Conservation (phyloP, 2,888 invertebrate species). For the Nomada hirtipes region DNA sequence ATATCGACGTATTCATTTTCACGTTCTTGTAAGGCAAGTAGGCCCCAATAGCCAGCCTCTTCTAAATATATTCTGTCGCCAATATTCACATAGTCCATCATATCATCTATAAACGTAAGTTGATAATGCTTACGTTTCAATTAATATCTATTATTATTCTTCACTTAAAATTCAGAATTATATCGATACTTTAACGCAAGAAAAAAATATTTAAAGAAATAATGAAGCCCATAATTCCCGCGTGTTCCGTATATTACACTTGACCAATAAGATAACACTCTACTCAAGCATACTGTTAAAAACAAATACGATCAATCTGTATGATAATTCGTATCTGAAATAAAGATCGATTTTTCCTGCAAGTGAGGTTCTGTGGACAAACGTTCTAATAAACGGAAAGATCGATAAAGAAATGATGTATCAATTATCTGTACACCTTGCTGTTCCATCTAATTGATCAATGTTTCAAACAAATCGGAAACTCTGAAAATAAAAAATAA, state of each 20-base stretch:
- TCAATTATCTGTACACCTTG: too few relatives aligned
- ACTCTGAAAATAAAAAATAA: neutral
- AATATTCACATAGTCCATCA: slow-evolving; percentile 76
- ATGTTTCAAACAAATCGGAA: neutral
- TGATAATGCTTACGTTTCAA: slow-evolving; percentile 37
- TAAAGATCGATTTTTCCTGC: too few relatives aligned
- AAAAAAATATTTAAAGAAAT: neutral
- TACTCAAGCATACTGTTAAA: neutral
- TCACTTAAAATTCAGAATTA: too few relatives aligned
- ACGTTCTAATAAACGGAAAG: too few relatives aligned
- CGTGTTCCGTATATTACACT: neutral
- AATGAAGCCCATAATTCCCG: too few relatives aligned
- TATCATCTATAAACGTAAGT: slow-evolving; percentile 74
- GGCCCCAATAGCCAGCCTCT: slow-evolving; percentile 83
- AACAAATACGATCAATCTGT: too few relatives aligned
- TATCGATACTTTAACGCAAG: neutral
- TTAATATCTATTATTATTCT: neutral
- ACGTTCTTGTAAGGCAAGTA: slow-evolving; percentile 80
- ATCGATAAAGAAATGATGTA: too few relatives aligned
- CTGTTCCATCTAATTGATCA: neutral
- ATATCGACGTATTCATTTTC: slow-evolving; percentile 80
- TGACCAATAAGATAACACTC: neutral
- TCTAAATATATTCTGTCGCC: slow-evolving; percentile 82
- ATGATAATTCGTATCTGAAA: neutral
- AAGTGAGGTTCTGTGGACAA: too few relatives aligned